phyloP scores from a whole-genome alignment of 2,797 vertebrate genomes.

The Sylvilagus floridanus region DNA sequence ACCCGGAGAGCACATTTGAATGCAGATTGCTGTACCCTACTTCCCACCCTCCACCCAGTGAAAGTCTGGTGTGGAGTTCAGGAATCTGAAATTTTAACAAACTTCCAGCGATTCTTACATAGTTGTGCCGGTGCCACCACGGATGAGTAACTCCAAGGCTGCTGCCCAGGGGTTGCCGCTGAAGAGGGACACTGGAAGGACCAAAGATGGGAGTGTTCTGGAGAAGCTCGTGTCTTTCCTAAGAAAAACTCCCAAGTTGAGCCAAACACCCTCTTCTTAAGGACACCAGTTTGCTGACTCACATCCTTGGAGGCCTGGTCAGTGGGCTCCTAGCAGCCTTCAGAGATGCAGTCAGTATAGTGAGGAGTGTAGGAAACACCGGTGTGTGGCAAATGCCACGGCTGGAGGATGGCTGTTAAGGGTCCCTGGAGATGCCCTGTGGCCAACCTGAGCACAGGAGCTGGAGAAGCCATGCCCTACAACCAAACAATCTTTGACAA shows the following conservation, averaged over 20 bases:
- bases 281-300: neutral
- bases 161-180: neutral
- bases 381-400: neutral
- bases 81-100: neutral
- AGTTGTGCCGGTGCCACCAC: neutral
- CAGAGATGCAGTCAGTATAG: neutral
- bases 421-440: neutral
- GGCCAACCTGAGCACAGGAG: neutral
- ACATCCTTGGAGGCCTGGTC: neutral
- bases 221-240: slow-evolving; percentile 1
- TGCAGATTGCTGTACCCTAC: neutral
- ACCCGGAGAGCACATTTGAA: neutral
- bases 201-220: neutral
- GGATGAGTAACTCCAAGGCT: neutral
- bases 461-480: too few relatives aligned
- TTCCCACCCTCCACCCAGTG: neutral
- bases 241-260: neutral
- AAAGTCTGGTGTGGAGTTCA: neutral
- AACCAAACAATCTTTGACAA: too few relatives aligned
- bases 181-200: neutral
- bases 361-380: neutral
- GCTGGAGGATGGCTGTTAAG: neutral
- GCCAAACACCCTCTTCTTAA: neutral
- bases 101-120: neutral
- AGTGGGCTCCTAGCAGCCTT: neutral